Conservation (phyloP, 2,113 vertebrate genomes). For the Sminthopsis crassicaudata region DNA sequence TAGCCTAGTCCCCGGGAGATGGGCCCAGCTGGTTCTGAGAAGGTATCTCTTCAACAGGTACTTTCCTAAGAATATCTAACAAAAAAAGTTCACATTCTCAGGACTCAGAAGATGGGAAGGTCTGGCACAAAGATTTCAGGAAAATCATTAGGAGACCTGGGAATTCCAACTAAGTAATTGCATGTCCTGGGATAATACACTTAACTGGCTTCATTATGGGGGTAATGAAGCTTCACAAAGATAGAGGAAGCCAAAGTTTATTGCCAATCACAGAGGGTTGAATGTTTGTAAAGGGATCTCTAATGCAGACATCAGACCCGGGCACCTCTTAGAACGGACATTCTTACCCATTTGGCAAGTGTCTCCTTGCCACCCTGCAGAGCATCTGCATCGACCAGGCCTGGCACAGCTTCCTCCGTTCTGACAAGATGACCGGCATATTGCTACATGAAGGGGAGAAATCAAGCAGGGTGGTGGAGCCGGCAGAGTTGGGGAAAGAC, state of each 20-base stretch:
- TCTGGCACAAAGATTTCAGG: not conserved
- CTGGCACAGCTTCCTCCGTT: slow-evolving; percentile 89
- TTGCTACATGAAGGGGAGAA: slow-evolving; percentile 78
- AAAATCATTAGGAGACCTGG: not conserved
- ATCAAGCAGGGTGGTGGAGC: not conserved
- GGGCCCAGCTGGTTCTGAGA: not conserved
- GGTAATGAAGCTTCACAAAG: not conserved
- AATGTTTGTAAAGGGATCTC: not conserved
- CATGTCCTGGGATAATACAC: not conserved
- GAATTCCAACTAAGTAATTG: not conserved
- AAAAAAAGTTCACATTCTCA: not conserved
- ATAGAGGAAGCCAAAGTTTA: not conserved
- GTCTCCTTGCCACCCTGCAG: slow-evolving; percentile 87
- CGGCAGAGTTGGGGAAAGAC: not conserved
- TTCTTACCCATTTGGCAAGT: slow-evolving; percentile 90
- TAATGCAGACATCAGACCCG: not conserved
- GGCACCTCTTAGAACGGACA: rapidly evolving
- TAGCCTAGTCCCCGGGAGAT: not conserved
- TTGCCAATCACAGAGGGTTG: not conserved
- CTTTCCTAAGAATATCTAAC: not conserved
- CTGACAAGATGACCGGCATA: slow-evolving; percentile 87
- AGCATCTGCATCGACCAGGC: slow-evolving; percentile 88
- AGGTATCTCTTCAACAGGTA: not conserved
- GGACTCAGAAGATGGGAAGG: not conserved
- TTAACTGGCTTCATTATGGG: not conserved